Evolutionary conservation across 2,113 vertebrate species (phyloP).

Genomic region (Bubo scandiacus): DNA sequence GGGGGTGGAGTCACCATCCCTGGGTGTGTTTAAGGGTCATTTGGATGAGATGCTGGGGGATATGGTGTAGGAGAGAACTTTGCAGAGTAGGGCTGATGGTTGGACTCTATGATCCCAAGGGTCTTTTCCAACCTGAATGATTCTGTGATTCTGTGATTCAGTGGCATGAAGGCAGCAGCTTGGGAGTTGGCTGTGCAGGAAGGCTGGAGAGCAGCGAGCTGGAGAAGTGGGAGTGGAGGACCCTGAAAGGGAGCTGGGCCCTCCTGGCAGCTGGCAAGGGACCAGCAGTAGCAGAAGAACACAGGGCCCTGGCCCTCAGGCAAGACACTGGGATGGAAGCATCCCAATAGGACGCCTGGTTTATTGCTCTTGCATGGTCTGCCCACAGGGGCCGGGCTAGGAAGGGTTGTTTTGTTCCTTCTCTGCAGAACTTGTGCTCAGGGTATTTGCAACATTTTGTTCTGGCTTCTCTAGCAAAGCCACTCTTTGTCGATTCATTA

Average conservation of each 20-base stretch:
- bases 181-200: neutral
- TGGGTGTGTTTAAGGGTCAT: too few relatives aligned
- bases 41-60: too few relatives aligned
- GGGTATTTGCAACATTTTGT: neutral
- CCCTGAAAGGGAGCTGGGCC: neutral
- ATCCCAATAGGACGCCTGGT: neutral
- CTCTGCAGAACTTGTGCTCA: neutral
- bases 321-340: neutral
- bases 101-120: too few relatives aligned
- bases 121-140: too few relatives aligned
- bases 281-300: neutral
- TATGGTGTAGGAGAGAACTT: too few relatives aligned
- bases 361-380: neutral
- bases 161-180: rapidly evolving
- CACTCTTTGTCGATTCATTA: neutral
- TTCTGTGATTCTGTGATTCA: too few relatives aligned
- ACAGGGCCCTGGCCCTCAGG: neutral
- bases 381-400: neutral
- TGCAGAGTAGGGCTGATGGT: too few relatives aligned
- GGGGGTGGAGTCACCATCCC: too few relatives aligned
- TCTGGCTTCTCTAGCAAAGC: neutral
- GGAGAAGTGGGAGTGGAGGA: neutral
- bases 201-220: neutral
- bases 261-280: neutral
- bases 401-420: neutral